Conservation (phyloP, 2,113 vertebrate species). For the Urocynchramus pylzowi region DNA sequence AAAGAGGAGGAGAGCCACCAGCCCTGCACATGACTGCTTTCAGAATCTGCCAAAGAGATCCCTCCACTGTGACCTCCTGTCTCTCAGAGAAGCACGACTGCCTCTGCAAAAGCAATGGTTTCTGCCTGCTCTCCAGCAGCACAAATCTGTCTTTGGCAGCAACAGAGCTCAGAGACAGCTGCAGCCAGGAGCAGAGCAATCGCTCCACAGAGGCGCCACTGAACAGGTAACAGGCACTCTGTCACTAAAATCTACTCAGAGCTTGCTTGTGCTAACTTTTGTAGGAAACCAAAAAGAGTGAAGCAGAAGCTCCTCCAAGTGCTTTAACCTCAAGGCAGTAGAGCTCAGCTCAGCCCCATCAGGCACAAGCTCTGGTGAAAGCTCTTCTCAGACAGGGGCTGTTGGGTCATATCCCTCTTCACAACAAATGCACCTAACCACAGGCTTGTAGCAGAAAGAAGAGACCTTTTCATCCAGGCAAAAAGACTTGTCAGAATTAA, state of each 20-base stretch:
- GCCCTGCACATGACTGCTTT: accelerated
- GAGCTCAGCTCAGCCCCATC: background rate
- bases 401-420: background rate
- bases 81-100: accelerated
- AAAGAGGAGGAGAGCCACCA: background rate
- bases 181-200: background rate
- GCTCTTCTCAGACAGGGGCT: accelerated
- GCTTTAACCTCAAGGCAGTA: background rate
- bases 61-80: background rate
- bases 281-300: background rate
- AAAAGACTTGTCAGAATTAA: background rate
- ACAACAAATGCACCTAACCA: background rate
- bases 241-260: background rate
- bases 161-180: background rate
- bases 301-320: background rate
- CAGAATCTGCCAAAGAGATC: background rate
- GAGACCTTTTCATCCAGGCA: background rate
- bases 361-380: background rate
- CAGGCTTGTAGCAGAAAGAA: background rate
- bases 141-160: background rate
- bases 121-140: background rate
- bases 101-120: background rate
- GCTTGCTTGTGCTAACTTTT: background rate
- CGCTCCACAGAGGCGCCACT: background rate
- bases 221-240: background rate